phyloP scores from a whole-genome alignment of 2,113 vertebrate species.

The Heterotilapia buettikoferi region DNA sequence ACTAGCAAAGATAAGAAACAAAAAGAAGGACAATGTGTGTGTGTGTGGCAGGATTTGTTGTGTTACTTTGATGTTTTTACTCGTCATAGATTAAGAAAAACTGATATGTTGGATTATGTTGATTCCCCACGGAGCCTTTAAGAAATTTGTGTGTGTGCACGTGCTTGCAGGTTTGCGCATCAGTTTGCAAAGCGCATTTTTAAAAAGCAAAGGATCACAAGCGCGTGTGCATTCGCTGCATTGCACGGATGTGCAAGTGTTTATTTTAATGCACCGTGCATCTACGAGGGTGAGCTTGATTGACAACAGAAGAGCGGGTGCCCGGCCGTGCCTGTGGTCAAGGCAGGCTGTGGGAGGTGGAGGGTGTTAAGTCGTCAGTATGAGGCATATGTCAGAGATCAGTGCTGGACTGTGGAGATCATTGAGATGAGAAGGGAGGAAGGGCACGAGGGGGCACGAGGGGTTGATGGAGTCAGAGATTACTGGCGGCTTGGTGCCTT shows the following conservation, averaged over 20 bases:
- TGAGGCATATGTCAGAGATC: conserved; percentile 64
- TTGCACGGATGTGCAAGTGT: not conserved
- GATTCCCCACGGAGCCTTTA: not conserved
- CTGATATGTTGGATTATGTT: not conserved
- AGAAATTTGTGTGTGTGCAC: not conserved
- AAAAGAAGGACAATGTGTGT: not conserved
- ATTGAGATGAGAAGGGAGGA: conserved; percentile 30
- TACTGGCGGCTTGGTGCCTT: conserved; percentile 35
- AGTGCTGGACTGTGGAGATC: conserved; percentile 34
- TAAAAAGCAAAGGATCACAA: not conserved
- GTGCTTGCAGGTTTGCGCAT: not conserved
- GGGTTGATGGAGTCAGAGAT: conserved; percentile 26
- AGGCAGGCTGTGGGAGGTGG: conserved; percentile 27
- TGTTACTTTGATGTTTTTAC: not conserved
- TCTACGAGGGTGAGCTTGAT: not conserved
- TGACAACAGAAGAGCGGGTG: conserved; percentile 35
- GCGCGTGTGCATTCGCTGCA: not conserved
- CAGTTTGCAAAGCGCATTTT: not conserved
- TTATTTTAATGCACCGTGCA: conserved; percentile 6
- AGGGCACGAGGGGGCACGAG: not conserved
- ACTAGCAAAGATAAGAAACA: not conserved
- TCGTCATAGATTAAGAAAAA: not conserved
- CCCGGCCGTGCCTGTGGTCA: conserved; percentile 24
- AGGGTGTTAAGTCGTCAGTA: conserved; percentile 62
- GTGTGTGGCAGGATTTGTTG: not conserved